These are phyloP conservation scores for Picathartes gymnocephalus DNA, from an alignment of 2,113 vertebrate species.

Conservation along the genomic window DNA sequence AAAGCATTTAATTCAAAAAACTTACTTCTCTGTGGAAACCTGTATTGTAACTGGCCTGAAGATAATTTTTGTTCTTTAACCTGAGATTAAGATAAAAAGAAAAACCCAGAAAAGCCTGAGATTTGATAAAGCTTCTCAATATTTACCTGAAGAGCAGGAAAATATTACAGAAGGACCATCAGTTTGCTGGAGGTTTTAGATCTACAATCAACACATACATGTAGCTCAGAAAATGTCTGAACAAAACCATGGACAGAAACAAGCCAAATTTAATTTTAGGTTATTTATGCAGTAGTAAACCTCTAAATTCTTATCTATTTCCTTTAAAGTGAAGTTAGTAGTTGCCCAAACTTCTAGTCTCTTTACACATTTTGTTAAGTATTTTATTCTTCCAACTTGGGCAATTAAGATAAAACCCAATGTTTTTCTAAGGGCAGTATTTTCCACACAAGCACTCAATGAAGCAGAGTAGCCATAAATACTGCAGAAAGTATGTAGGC, in stretches of 20 bases:
- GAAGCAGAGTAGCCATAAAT: background rate
- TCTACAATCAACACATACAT: background rate
- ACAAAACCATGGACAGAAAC: background rate
- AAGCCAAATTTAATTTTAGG: background rate
- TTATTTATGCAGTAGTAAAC: background rate
- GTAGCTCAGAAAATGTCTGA: background rate
- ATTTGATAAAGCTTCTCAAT: background rate
- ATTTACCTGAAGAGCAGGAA: background rate
- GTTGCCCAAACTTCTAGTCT: background rate
- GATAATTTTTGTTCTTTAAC: background rate
- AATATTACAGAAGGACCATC: background rate
- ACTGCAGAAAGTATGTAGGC: background rate
- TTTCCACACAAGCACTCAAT: background rate
- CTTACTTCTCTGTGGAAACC: background rate
- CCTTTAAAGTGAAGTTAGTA: background rate
- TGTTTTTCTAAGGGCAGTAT: background rate
- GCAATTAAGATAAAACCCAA: constrained; percentile 2
- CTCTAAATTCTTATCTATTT: background rate
- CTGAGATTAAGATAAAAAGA: background rate
- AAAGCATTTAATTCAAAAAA: background rate
- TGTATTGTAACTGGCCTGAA: background rate
- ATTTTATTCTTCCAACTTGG: background rate
- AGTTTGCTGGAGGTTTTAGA: background rate
- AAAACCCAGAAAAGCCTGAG: background rate
- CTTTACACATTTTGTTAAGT: background rate